A percentile compares a stretch with the other conserved stretches of the same genome.
Conservation (phyloP, 2,113 vertebrate genomes). For the Cyphomyrus discorhynchus region DNA sequence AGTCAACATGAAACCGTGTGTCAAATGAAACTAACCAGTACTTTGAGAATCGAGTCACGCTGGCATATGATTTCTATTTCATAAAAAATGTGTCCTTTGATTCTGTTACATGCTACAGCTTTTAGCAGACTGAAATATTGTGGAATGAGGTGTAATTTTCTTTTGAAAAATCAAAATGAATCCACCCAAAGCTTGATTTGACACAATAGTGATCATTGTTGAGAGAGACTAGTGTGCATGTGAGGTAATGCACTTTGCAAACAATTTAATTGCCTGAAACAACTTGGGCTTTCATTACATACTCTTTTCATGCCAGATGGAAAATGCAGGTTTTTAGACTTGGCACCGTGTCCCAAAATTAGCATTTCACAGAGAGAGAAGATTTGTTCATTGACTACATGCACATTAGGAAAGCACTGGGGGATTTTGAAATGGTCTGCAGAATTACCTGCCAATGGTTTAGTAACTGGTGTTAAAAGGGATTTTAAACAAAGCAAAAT, state of each 20-base stretch:
- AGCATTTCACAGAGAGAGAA: conserved; percentile 20
- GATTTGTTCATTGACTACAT: neutral
- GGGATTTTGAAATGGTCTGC: conserved; percentile 1
- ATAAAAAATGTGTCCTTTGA: neutral
- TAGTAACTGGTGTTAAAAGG: neutral
- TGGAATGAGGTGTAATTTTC: neutral
- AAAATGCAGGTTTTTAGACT: conserved; percentile 13
- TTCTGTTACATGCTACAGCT: neutral
- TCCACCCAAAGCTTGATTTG: conserved; percentile 31
- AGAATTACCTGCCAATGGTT: neutral
- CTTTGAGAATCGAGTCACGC: neutral
- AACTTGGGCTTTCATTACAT: conserved; percentile 33
- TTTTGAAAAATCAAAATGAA: conserved; percentile 15
- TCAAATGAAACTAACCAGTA: neutral
- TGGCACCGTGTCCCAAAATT: neutral
- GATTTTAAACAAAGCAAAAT: neutral
- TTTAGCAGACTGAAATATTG: neutral
- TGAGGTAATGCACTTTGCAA: conserved; percentile 38
- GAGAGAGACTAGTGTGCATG: conserved; percentile 14
- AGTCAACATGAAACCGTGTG: neutral
- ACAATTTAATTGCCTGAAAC: conserved; percentile 33
- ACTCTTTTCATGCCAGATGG: conserved; percentile 16
- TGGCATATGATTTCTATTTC: neutral
- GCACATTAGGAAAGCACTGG: neutral
- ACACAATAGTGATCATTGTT: conserved; percentile 37